phyloP scores from a whole-genome alignment of 64 coral and sea anemone genomes.

The Pachyseris speciosa region DNA sequence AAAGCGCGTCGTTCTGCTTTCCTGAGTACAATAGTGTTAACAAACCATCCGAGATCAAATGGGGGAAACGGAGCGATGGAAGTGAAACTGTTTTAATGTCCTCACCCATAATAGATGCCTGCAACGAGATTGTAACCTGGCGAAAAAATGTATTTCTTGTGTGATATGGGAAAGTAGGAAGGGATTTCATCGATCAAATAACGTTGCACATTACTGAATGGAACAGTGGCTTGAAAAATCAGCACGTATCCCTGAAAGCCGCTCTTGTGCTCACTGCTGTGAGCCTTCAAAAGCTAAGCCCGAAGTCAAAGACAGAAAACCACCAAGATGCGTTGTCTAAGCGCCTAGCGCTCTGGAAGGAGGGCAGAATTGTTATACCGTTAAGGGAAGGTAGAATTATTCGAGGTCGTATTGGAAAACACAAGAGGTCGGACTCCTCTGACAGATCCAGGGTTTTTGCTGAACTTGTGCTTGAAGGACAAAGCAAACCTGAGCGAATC shows the following conservation, averaged over 20 bases:
- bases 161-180: slow-evolving; percentile 31
- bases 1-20: slow-evolving; percentile 14
- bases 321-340: slow-evolving; percentile 41
- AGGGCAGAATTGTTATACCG: neutral
- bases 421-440: neutral
- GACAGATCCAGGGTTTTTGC: slow-evolving; percentile 54
- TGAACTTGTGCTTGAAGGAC: slow-evolving; percentile 66
- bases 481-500: slow-evolving; percentile 70
- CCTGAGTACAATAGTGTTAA: neutral
- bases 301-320: slow-evolving; percentile 39
- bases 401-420: slow-evolving; percentile 19
- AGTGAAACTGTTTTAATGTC: slow-evolving; percentile 21
- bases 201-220: slow-evolving; percentile 25
- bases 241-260: no score
- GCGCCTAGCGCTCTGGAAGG: slow-evolving; percentile 24
- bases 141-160: slow-evolving; percentile 44
- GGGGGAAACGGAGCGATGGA: slow-evolving; percentile 33
- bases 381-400: slow-evolving; percentile 33
- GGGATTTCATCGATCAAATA: no score
- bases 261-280: no score
- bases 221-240: slow-evolving; percentile 27
- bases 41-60: slow-evolving; percentile 20
- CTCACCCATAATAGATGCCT: slow-evolving; percentile 30
- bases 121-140: slow-evolving; percentile 15
- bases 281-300: no score